These are phyloP conservation scores for Lycorma delicatula DNA, from an alignment of 1,140 invertebrate genomes.

Conservation along the genomic window DNA sequence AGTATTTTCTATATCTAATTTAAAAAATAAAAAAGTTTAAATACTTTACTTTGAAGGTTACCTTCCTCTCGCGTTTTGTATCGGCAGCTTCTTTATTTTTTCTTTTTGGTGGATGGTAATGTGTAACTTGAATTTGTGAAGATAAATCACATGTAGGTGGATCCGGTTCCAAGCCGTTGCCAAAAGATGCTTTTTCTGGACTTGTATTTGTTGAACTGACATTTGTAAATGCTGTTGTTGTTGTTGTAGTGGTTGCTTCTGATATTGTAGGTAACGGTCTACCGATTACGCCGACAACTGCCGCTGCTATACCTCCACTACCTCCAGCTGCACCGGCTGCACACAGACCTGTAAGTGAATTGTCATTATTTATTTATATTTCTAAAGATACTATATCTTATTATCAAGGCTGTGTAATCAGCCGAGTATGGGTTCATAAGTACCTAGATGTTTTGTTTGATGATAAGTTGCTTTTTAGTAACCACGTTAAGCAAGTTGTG, in stretches of 20 bases:
- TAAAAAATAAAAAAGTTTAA: too few species aligned
- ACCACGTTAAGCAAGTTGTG: too few species aligned
- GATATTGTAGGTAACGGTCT: slow-evolving; percentile 59
- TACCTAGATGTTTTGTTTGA: too few species aligned
- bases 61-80: slow-evolving; percentile 75
- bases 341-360: slow-evolving; percentile 21
- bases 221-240: slow-evolving; percentile 48
- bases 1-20: too few species aligned
- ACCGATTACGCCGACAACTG: slow-evolving; percentile 61
- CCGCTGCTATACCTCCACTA: slow-evolving; percentile 58
- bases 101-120: slow-evolving; percentile 29
- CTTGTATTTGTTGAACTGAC: slow-evolving; percentile 59
- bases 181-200: slow-evolving; percentile 53
- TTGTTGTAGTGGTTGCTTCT: slow-evolving; percentile 38
- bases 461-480: too few species aligned
- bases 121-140: slow-evolving; percentile 24
- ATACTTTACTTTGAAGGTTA: background rate
- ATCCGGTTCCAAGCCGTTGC: slow-evolving; percentile 57
- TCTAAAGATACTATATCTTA: too few species aligned
- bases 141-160: slow-evolving; percentile 41
- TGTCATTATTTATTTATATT: too few species aligned
- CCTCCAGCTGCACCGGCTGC: slow-evolving; percentile 27
- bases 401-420: too few species aligned
- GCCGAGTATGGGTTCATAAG: too few species aligned
- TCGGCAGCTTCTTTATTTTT: slow-evolving; percentile 60